Evolutionary conservation across 2,113 vertebrate genomes (phyloP).

Genomic region (Cyanoramphus novaezelandiae): DNA sequence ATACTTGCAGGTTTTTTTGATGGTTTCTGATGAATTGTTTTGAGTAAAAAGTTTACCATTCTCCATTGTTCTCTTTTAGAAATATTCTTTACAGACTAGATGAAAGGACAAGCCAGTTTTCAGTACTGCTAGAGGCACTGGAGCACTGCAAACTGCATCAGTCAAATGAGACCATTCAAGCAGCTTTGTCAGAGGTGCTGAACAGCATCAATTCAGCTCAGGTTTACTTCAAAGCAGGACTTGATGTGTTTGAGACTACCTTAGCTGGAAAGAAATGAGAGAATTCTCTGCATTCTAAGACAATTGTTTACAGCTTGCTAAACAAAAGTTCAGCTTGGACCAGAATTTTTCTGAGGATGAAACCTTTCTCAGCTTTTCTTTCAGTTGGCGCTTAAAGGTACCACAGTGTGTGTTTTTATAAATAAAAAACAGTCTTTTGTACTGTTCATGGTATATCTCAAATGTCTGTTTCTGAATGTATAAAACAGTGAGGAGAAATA

Average conservation of each 20-base stretch:
- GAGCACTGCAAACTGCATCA: slow-evolving; percentile 70
- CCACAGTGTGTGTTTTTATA: slow-evolving; percentile 26
- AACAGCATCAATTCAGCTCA: slow-evolving; percentile 86
- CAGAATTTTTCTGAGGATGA: slow-evolving; percentile 55
- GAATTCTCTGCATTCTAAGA: slow-evolving; percentile 48
- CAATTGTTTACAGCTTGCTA: slow-evolving; percentile 71
- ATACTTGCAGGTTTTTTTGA: neutral
- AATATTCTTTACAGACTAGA: slow-evolving; percentile 90
- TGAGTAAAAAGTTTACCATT: slow-evolving; percentile 8
- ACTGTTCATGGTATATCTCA: slow-evolving; percentile 63
- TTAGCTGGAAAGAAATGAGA: slow-evolving; percentile 75
- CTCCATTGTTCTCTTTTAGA: slow-evolving; percentile 74
- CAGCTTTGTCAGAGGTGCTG: slow-evolving; percentile 79
- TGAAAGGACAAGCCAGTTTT: slow-evolving; percentile 80
- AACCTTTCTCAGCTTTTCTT: slow-evolving; percentile 45
- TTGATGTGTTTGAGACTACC: slow-evolving; percentile 87
- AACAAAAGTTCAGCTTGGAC: slow-evolving; percentile 52
- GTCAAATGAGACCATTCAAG: slow-evolving; percentile 79
- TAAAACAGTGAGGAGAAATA: slow-evolving; percentile 50
- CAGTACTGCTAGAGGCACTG: slow-evolving; percentile 80
- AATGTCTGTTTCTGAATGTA: slow-evolving; percentile 62
- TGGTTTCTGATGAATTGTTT: slow-evolving; percentile 13
- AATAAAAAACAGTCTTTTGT: slow-evolving; percentile 68
- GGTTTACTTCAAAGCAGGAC: slow-evolving; percentile 84
- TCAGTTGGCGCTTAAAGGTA: slow-evolving; percentile 51